Conservation (phyloP, 1,140 invertebrate species). For the Zaprionus africanus region DNA sequence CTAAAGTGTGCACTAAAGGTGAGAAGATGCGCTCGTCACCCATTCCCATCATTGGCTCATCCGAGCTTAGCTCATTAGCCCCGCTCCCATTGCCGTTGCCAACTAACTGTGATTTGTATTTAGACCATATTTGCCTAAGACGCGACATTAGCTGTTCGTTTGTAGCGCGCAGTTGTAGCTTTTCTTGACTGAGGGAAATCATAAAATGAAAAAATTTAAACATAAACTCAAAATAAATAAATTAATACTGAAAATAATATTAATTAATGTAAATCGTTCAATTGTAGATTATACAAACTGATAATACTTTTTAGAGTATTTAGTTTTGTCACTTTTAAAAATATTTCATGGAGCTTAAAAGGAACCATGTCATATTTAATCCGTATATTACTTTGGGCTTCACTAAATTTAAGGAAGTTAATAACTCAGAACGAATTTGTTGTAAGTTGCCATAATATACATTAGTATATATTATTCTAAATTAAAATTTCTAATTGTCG, state of each 20-base stretch:
- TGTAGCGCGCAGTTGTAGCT: slow-evolving; percentile 86
- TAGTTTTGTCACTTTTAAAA: neutral
- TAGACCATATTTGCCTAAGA: slow-evolving; percentile 86
- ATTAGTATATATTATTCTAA: no score
- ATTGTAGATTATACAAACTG: neutral
- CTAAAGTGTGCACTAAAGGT: slow-evolving; percentile 46
- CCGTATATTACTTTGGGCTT: no score
- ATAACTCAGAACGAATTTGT: no score
- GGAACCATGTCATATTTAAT: neutral
- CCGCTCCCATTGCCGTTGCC: slow-evolving; percentile 14
- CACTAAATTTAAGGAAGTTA: no score
- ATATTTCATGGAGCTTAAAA: neutral
- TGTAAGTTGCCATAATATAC: no score
- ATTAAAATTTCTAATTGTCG: no score
- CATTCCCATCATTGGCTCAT: slow-evolving; percentile 24
- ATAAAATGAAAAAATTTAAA: slow-evolving; percentile 18
- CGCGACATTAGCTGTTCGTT: slow-evolving; percentile 87
- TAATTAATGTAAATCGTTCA: neutral
- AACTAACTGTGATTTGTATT: slow-evolving; percentile 84
- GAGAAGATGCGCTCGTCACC: slow-evolving; percentile 54
- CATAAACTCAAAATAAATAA: neutral
- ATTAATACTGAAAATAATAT: neutral
- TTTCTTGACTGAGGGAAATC: slow-evolving; percentile 80
- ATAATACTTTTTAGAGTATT: neutral
- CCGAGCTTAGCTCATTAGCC: slow-evolving; percentile 46